phyloP scores from a whole-genome alignment of 2,113 vertebrate genomes.

The Tinamus guttatus region DNA sequence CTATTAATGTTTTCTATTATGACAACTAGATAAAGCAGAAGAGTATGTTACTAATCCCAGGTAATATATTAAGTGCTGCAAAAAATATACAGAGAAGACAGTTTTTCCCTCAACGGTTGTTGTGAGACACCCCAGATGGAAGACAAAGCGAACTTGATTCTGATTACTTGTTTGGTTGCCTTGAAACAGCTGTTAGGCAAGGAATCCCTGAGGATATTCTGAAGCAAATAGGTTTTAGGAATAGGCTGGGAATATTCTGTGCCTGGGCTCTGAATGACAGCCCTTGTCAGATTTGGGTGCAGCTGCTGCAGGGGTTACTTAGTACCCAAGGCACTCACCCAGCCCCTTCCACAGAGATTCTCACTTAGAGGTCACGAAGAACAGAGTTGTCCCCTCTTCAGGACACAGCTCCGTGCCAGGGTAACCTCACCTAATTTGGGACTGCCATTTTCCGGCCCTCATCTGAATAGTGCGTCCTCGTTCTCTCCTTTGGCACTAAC shows the following conservation, averaged over 20 bases:
- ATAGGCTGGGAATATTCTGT: neutral
- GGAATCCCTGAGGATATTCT: neutral
- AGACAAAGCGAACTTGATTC: neutral
- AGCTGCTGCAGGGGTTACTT: neutral
- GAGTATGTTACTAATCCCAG: neutral
- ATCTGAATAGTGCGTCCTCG: neutral
- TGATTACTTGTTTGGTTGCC: constrained; percentile 17
- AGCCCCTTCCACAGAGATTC: neutral
- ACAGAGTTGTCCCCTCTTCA: neutral
- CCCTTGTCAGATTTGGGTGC: neutral
- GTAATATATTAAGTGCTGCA: neutral
- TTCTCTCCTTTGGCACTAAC: neutral
- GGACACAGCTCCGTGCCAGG: neutral
- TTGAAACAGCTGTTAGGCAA: neutral
- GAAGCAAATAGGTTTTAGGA: neutral
- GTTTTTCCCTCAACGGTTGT: neutral
- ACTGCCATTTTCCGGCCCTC: neutral
- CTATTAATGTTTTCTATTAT: constrained; percentile 19
- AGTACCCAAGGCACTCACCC: neutral
- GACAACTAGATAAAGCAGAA: neutral
- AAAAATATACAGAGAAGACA: neutral
- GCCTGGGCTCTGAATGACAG: neutral
- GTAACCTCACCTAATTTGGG: neutral
- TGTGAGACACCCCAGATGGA: neutral
- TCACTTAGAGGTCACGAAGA: neutral